Percentiles rank a stretch among this genome's conserved stretches.
These are phyloP conservation scores for Caracal caracal DNA, from an alignment of 2,113 vertebrate genomes.

Conservation along the genomic window DNA sequence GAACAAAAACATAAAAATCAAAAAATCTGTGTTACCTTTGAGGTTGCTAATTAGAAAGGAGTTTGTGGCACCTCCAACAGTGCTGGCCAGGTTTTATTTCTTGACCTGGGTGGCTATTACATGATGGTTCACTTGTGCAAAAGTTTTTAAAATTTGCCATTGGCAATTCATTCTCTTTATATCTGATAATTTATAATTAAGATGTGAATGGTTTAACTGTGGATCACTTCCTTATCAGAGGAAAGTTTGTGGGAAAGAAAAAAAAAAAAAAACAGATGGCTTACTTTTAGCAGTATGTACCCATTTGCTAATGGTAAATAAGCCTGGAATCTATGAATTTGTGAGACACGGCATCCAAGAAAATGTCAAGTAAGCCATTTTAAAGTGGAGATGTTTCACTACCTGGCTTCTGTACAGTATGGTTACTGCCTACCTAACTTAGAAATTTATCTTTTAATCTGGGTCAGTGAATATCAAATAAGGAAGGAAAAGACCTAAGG, in stretches of 20 bases:
- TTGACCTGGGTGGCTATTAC: neutral
- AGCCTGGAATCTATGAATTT: neutral
- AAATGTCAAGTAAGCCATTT: neutral
- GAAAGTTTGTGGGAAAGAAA: neutral
- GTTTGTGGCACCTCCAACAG: neutral
- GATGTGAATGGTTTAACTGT: neutral
- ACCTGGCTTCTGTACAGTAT: neutral
- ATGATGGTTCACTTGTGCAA: neutral
- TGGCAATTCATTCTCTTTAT: neutral
- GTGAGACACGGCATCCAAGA: neutral
- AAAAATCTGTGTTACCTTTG: neutral
- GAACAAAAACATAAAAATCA: neutral
- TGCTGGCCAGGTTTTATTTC: neutral
- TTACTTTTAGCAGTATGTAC: neutral
- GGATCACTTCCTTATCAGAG: neutral
- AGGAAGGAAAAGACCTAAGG: neutral
- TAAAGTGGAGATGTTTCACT: neutral
- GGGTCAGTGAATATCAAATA: neutral
- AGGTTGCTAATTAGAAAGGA: neutral
- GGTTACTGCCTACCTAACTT: neutral
- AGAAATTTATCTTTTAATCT: neutral
- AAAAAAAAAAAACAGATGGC: neutral
- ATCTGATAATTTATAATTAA: neutral
- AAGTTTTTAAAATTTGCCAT: neutral
- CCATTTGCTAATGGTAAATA: neutral